phyloP scores from a whole-genome alignment of 2,113 vertebrate genomes.

The Manacus vitellinus region DNA sequence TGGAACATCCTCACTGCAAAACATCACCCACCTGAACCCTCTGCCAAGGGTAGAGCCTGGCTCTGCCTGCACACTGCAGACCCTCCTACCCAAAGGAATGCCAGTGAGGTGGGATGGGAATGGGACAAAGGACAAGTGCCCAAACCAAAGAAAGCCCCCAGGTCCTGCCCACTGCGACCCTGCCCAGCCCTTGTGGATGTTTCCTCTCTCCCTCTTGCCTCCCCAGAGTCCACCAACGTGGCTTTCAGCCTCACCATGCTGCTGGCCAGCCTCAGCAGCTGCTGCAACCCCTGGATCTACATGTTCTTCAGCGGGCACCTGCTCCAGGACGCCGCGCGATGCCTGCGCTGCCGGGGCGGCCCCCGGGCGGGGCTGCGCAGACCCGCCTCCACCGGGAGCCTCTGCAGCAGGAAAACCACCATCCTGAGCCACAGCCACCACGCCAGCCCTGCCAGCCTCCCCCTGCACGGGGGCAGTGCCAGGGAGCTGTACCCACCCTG shows the following conservation, averaged over 20 bases:
- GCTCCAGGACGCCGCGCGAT: neutral
- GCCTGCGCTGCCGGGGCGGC: conserved; percentile 9
- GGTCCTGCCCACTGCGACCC: neutral
- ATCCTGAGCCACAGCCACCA: conserved; percentile 67
- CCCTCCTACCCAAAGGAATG: neutral
- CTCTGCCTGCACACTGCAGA: neutral
- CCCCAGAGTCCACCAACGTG: conserved; percentile 73
- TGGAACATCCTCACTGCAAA: neutral
- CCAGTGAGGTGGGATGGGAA: neutral
- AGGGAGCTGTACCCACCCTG: neutral
- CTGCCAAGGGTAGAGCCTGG: neutral
- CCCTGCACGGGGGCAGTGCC: neutral
- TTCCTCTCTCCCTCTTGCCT: neutral
- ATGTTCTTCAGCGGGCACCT: conserved; percentile 80
- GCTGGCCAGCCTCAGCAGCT: conserved; percentile 82
- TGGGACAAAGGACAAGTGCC: accelerated
- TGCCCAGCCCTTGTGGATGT: accelerated
- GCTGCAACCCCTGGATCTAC: conserved; percentile 85
- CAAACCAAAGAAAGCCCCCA: neutral
- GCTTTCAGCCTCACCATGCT: conserved; percentile 83
- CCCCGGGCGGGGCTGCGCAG: neutral
- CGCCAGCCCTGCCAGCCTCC: neutral
- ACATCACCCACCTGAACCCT: neutral
- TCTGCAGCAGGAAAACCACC: conserved; percentile 70
- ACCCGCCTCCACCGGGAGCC: conserved; percentile 65